phyloP scores from a whole-genome alignment of 2,113 vertebrate species.

The Pholis gunnellus region DNA sequence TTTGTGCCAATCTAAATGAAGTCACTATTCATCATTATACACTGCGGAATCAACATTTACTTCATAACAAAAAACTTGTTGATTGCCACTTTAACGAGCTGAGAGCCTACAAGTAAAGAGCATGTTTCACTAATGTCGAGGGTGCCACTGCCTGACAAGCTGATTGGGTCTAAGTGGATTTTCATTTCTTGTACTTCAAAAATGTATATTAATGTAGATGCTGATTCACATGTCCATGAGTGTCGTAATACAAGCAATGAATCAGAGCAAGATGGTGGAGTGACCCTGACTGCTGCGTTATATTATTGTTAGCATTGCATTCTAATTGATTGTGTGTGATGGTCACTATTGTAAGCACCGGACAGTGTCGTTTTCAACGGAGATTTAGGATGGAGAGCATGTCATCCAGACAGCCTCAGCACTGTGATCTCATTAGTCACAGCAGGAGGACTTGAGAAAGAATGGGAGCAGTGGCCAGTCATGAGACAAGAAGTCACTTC shows the following conservation, averaged over 20 bases:
- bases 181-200: background rate
- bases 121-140: too few species aligned
- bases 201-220: background rate
- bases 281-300: too few species aligned
- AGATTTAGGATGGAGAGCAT: background rate
- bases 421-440: constrained; percentile 39
- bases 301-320: background rate
- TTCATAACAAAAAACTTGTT: too few species aligned
- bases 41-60: too few species aligned
- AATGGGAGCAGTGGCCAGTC: constrained; percentile 12
- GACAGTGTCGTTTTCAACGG: background rate
- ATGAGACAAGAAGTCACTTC: constrained; percentile 32
- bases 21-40: too few species aligned
- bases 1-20: too few species aligned
- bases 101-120: background rate
- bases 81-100: too few species aligned
- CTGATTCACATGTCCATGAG: background rate
- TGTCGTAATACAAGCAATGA: too few species aligned
- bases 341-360: background rate
- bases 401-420: background rate
- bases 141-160: too few species aligned
- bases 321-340: background rate
- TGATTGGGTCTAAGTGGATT: too few species aligned
- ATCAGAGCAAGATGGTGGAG: background rate
- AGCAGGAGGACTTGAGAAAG: constrained; percentile 12